Evolutionary conservation across 2,888 invertebrate genomes (phyloP), one percentile per base, ranked within the genome.

Genomic region (Oxystoma pomonae): DNA sequence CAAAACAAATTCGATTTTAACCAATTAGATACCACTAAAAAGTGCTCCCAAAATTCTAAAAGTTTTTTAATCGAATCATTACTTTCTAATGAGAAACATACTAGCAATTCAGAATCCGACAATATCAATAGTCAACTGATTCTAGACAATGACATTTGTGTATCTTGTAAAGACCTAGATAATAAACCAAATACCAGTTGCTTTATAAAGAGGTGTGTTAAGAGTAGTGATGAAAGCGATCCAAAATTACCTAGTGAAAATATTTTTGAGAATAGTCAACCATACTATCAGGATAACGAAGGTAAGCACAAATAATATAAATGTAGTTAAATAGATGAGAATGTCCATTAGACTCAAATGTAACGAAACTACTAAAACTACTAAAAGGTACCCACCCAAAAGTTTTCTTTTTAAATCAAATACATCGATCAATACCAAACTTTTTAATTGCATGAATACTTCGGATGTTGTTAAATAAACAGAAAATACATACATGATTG

Each of bases 61-160:
- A 76, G 70, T 61, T 77, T 77, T 67, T 73, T 74, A 1, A 77
- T 77, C 16, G 77, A 77, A 60, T 75, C 77, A 0, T 67, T 77
- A 21, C 68, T 75, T 35, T 70, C 73, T 2, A 58, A 55, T 35
- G n/a, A n/a, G n/a, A n/a, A n/a, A 35, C 53, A 60, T 22, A 59
- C 53, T 18, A 35, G 18, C n/a, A 20, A 5, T 50, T 58, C 58
- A 50, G 51, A 19, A 19, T n/a, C n/a, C n/a, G n/a, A n/a, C n/a
- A n/a, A n/a, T n/a, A n/a, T n/a, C n/a, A n/a, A n/a, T n/a, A n/a
- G n/a, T n/a, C n/a, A n/a, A n/a, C n/a, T n/a, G n/a, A n/a, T n/a
- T n/a, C 3, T 35, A 35, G 35, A 35, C 35, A 12, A 35, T 35
- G 35, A 7, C 12, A 35, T 7, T 35, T 35, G 35, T 35, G 35